These are phyloP conservation scores for Carabus problematicus DNA, from an alignment of 2,888 invertebrate species.

Conservation along the genomic window DNA sequence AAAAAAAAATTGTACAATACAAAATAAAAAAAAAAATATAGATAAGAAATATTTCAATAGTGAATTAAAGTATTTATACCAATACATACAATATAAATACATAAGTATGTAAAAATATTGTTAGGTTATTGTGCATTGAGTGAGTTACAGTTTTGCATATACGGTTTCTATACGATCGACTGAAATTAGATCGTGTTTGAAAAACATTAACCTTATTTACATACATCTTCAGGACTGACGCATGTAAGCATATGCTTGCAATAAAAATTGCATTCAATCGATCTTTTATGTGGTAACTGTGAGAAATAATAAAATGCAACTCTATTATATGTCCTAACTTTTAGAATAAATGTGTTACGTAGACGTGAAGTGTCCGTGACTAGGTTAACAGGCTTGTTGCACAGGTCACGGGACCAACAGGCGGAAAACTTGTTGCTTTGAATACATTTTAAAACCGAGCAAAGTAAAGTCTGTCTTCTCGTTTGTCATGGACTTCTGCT, in stretches of 20 bases:
- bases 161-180: too few species aligned
- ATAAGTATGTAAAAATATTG: too few species aligned
- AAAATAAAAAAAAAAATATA: too few species aligned
- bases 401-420: background rate
- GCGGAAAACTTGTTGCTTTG: slow-evolving; percentile 24
- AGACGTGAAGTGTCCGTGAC: slow-evolving; percentile 13
- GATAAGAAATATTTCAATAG: too few species aligned
- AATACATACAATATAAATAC: too few species aligned
- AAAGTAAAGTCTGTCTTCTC: background rate
- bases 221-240: slow-evolving; percentile 28
- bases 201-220: slow-evolving; percentile 29
- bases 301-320: slow-evolving; percentile 19
- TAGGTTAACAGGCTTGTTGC: slow-evolving; percentile 8
- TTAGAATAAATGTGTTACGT: slow-evolving; percentile 14
- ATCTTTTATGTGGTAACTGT: slow-evolving; percentile 12
- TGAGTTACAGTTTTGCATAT: too few species aligned
- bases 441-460: background rate
- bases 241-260: slow-evolving; percentile 7
- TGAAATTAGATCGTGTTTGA: too few species aligned
- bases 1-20: too few species aligned
- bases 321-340: slow-evolving; percentile 8
- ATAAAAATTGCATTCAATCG: slow-evolving; percentile 20
- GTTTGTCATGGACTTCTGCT: background rate
- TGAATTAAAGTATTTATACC: too few species aligned
- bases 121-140: too few species aligned